Evolutionary conservation across 2,113 vertebrate species (phyloP), one percentile per base, ranked within the genome.

Genomic region (Rhabdomys dilectus): DNA sequence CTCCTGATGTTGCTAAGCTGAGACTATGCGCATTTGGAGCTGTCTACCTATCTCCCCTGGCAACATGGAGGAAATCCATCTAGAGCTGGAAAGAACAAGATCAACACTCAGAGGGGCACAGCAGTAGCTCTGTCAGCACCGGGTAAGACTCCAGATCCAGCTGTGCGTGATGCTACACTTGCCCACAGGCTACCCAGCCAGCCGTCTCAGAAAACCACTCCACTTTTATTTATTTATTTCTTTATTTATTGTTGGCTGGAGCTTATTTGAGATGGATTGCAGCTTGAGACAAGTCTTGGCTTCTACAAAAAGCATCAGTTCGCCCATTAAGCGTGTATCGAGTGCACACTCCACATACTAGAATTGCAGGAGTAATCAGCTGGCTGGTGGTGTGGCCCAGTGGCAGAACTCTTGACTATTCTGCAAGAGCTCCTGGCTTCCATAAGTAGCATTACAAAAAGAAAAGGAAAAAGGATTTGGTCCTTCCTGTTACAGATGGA

Each of bases 11-110:
- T 89, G 94, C 77, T 96, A 96, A 93, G 89, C 60, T 64, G 82
- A 96, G 96, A 92, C 66, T 64, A 75, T 34, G 86, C 91, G 91
- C 78, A 31, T 84, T 95, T 96, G 93, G 88, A 97, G 75, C 85
- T 91, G 93, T 91, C 51, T 51, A 88, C 76, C 81, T 68, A 93
- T 97, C 96, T 98, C 82, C 92, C 91, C 62, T 97, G 94, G 96
- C 97, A 97, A 97, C 95, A 76, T 92, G 95, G 93, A 94, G 89
- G 94, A 85, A 82, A 87, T 82, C 94, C 82, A 87, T 87, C 86
- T 66, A 84, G 89, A 93, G 66, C 53, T 51, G 39, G 92, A 92
- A 85, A 92, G 53, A 82, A 81, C 70, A 80, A 88, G 90, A 85
- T 77, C 92, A 80, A 8, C 88, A 53, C 58, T 48, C 45, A 10